Evolutionary conservation across 2,113 vertebrate species (phyloP).

Genomic region (Illadopsis cleaveri): DNA sequence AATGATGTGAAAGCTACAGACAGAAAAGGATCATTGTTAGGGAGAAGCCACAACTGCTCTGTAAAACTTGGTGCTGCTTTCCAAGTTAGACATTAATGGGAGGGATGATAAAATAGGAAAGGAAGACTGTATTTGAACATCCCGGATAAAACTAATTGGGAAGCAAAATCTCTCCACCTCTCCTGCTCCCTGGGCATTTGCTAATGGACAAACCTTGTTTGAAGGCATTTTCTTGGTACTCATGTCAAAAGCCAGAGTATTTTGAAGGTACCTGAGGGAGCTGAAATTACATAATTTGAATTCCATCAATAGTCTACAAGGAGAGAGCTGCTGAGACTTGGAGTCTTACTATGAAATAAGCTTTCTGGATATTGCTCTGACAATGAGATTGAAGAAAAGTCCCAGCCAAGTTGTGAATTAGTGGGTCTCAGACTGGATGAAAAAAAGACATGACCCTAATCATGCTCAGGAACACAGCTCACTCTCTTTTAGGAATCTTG

Average conservation of each 20-base stretch:
- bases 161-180: background rate
- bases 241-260: background rate
- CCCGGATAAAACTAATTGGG: background rate
- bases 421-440: background rate
- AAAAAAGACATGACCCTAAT: background rate
- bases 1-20: background rate
- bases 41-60: background rate
- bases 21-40: background rate
- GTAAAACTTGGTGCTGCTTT: background rate
- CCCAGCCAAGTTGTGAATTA: background rate
- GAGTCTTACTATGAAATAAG: background rate
- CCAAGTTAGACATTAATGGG: background rate
- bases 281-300: background rate
- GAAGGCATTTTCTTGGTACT: background rate
- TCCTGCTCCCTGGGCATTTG: background rate
- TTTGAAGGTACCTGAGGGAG: background rate
- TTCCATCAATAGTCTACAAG: background rate
- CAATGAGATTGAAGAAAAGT: background rate
- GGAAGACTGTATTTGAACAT: background rate
- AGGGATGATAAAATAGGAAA: background rate
- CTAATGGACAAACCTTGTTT: background rate
- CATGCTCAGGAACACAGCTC: background rate
- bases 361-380: background rate
- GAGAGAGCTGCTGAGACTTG: background rate
- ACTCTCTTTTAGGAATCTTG: conserved; percentile 1